phyloP scores from a whole-genome alignment of 2,797 vertebrate genomes.

The Falco concolor region DNA sequence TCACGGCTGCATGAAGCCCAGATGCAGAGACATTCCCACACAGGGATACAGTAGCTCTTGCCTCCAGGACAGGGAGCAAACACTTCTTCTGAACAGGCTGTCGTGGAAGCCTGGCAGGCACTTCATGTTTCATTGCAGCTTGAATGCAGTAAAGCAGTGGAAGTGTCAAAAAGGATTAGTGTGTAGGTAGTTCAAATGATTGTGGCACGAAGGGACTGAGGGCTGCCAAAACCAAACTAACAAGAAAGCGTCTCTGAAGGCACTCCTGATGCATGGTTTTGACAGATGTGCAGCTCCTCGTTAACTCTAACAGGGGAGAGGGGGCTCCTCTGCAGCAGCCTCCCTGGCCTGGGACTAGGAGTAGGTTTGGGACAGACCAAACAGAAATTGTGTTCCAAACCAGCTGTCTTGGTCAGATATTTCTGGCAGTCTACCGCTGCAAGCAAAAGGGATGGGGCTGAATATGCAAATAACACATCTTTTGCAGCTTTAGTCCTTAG shows the following conservation, averaged over 20 bases:
- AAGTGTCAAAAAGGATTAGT: constrained; percentile 1
- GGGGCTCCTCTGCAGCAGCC: not conserved
- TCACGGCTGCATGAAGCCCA: not conserved
- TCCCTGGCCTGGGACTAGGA: not conserved
- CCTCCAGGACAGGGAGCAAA: not conserved
- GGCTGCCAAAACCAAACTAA: constrained; percentile 4
- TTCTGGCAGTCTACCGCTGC: not conserved
- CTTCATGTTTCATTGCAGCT: not conserved
- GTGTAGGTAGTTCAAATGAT: not conserved
- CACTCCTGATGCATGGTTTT: not conserved
- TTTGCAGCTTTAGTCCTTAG: not conserved
- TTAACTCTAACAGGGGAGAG: not conserved
- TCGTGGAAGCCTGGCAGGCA: not conserved
- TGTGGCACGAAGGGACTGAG: not conserved
- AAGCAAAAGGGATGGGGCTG: not conserved
- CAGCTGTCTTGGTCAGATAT: accelerated
- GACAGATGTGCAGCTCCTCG: not conserved
- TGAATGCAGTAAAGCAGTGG: not conserved
- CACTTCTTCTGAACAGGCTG: not conserved
- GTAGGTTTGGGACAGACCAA: not conserved
- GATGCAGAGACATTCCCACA: not conserved
- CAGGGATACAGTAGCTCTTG: not conserved
- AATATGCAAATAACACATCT: not conserved
- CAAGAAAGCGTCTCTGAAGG: not conserved
- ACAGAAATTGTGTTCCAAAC: not conserved